Evolutionary conservation across 2,888 invertebrate species (phyloP).

Genomic region (Heliconius ismenius): DNA sequence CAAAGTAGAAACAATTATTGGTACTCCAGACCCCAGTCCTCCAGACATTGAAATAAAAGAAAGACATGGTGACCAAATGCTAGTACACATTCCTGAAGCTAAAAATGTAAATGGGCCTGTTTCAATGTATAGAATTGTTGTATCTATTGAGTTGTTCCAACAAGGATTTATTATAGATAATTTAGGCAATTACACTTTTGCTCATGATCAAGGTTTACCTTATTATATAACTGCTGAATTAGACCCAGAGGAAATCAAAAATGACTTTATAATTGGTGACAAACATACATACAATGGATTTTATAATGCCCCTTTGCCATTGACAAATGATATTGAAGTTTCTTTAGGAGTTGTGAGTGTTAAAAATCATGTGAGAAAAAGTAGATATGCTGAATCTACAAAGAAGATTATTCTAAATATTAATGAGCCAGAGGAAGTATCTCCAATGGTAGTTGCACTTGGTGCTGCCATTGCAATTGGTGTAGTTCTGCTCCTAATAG

Average conservation of each 20-base stretch:
- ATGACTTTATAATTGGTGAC: conserved; percentile 90
- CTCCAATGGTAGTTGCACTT: conserved; percentile 76
- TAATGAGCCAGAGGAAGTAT: conserved; percentile 73
- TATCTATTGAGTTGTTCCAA: conserved; percentile 85
- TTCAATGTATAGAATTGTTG: conserved; percentile 87
- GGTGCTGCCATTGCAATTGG: conserved; percentile 86
- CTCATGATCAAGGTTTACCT: conserved; percentile 85
- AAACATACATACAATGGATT: conserved; percentile 87
- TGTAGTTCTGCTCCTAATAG: conserved; percentile 85
- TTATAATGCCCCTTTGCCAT: conserved; percentile 87
- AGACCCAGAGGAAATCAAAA: conserved; percentile 83
- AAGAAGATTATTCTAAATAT: conserved; percentile 79
- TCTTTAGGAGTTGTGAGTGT: conserved; percentile 87
- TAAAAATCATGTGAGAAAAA: conserved; percentile 84
- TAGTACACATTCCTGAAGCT: conserved; percentile 85
- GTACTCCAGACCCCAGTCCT: conserved; percentile 87
- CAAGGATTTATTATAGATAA: conserved; percentile 84
- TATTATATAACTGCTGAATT: conserved; percentile 93
- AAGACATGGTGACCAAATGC: conserved; percentile 83
- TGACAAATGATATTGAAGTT: conserved; percentile 84
- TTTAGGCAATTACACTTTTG: conserved; percentile 85
- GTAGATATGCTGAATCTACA: conserved; percentile 83
- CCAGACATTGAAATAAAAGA: conserved; percentile 84
- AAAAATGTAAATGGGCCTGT: conserved; percentile 90
- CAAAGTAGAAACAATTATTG: conserved; percentile 86